A percentile compares a stretch with the other conserved stretches of the same genome.
Conservation (phyloP, 2,797 vertebrate species). For the Ammospiza maritima region DNA sequence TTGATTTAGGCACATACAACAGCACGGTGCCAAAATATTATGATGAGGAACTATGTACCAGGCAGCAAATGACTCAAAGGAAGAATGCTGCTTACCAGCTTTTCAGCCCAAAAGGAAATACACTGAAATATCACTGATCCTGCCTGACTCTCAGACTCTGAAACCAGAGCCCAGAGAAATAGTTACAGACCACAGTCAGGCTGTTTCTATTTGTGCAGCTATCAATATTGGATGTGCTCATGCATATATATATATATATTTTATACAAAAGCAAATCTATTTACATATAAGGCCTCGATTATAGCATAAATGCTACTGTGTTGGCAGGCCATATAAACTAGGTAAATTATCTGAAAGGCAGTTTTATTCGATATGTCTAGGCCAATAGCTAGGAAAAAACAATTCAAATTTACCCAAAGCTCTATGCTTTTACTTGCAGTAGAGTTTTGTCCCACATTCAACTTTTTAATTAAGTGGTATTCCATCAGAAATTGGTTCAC, state of each 20-base stretch:
- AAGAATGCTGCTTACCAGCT: not conserved
- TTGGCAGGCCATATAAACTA: not conserved
- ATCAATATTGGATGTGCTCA: not conserved
- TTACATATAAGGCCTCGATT: not conserved
- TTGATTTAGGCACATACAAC: not conserved
- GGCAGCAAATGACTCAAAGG: conserved; percentile 1
- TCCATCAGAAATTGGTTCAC: not conserved
- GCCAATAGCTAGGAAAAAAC: not conserved
- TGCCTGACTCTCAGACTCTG: not conserved
- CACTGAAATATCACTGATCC: not conserved
- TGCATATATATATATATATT: not conserved
- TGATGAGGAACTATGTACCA: not conserved
- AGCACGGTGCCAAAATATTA: not conserved
- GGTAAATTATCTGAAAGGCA: not conserved
- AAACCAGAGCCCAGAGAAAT: not conserved
- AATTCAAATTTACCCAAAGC: not conserved
- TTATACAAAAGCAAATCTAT: not conserved
- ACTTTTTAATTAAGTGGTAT: not conserved
- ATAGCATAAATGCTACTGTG: not conserved
- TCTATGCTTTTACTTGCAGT: not conserved
- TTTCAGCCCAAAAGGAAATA: conserved; percentile 9
- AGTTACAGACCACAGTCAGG: not conserved
- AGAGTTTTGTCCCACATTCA: not conserved
- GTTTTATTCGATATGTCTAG: not conserved
- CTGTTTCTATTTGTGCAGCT: not conserved